A percentile compares a stretch with the other conserved stretches of the same genome.
phyloP scores from a whole-genome alignment of 2,888 invertebrate genomes.

The Dolichopus griseipennis region DNA sequence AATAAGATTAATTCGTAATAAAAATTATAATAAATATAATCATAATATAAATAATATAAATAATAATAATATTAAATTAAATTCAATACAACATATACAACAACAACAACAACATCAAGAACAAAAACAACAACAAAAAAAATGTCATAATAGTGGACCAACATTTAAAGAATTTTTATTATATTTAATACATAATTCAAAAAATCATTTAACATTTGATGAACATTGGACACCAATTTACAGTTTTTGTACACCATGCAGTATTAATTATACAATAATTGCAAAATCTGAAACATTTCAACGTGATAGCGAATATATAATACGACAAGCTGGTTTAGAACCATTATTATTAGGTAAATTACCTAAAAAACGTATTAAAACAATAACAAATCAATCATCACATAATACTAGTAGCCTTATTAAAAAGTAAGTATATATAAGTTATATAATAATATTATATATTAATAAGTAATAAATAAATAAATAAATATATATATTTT shows the following conservation, averaged over 20 bases:
- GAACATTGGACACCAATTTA: constrained; percentile 60
- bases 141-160: constrained; percentile 44
- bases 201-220: constrained; percentile 48
- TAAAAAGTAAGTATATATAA: constrained; percentile 43
- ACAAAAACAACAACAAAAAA: constrained; percentile 14
- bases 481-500: constrained; percentile 10
- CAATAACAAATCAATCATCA: constrained; percentile 44
- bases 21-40: constrained; percentile 24
- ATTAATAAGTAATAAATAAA: background rate
- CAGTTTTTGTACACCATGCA: constrained; percentile 57
- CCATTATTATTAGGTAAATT: constrained; percentile 47
- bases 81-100: constrained; percentile 1
- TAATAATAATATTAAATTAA: background rate
- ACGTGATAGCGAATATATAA: constrained; percentile 52
- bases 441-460: no score
- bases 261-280: constrained; percentile 55
- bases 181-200: constrained; percentile 56
- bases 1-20: constrained; percentile 51
- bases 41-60: background rate
- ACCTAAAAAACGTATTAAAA: constrained; percentile 45
- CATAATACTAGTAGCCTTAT: constrained; percentile 45
- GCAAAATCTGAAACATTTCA: constrained; percentile 56
- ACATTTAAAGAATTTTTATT: constrained; percentile 64
- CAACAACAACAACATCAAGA: background rate
- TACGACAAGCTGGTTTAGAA: constrained; percentile 51